A percentile compares a stretch with the other conserved stretches of the same genome.
These are phyloP conservation scores for Cheilosia vulpina DNA, from an alignment of 2,888 invertebrate genomes.

Conservation along the genomic window DNA sequence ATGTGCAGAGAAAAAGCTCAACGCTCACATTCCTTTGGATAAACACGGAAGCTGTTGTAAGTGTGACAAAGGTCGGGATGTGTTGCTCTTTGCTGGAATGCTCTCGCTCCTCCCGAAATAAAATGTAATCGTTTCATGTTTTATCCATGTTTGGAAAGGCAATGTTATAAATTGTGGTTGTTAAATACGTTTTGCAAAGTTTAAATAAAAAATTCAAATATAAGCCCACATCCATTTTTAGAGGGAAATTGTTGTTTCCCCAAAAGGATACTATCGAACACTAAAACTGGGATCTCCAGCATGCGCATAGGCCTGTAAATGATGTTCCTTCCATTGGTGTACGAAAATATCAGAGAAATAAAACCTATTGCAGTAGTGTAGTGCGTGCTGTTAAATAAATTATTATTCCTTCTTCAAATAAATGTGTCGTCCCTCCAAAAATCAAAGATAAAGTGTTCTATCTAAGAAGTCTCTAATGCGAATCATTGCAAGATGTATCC, in stretches of 20 bases:
- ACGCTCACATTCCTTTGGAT: constrained; percentile 46
- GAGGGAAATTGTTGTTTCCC: constrained; percentile 44
- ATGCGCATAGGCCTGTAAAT: constrained; percentile 64
- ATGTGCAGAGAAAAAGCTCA: constrained; percentile 69
- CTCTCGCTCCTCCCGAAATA: constrained; percentile 4
- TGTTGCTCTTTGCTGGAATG: constrained; percentile 54
- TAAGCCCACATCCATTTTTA: background rate
- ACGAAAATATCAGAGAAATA: constrained; percentile 25
- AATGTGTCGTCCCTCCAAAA: constrained; percentile 43
- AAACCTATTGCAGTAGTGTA: constrained; percentile 37
- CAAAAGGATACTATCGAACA: constrained; percentile 41
- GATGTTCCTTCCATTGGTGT: constrained; percentile 57
- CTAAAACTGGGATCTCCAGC: constrained; percentile 61
- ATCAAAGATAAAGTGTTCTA: constrained; percentile 8
- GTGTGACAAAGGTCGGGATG: constrained; percentile 60
- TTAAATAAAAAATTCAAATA: constrained; percentile 7
- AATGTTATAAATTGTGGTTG: background rate
- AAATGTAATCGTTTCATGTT: constrained; percentile 24
- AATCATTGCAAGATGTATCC: constrained; percentile 4
- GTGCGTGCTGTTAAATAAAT: constrained; percentile 59
- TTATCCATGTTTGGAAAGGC: constrained; percentile 29
- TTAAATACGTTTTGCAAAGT: background rate
- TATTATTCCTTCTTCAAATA: constrained; percentile 21
- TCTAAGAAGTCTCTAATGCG: background rate
- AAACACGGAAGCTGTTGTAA: constrained; percentile 57